phyloP scores from a whole-genome alignment of 2,113 vertebrate species.

The Odocoileus hemionus region DNA sequence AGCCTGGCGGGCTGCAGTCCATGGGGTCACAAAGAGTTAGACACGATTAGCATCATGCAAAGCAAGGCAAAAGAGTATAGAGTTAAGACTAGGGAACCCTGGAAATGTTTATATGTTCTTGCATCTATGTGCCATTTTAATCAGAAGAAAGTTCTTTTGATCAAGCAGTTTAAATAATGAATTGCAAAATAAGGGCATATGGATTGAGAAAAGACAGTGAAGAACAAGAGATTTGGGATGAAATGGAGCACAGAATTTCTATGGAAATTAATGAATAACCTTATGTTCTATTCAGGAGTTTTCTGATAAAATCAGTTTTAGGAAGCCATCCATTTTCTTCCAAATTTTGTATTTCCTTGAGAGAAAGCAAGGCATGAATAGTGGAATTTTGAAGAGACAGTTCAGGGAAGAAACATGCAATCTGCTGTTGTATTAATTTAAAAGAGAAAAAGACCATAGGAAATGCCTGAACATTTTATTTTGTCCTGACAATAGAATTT shows the following conservation, averaged over 20 bases:
- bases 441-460: not conserved
- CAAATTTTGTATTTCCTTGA: not conserved
- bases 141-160: constrained; percentile 51
- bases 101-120: not conserved
- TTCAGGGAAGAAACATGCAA: not conserved
- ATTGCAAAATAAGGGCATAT: not conserved
- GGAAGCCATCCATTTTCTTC: constrained; percentile 25
- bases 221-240: constrained; percentile 24
- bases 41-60: not conserved
- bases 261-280: constrained; percentile 56
- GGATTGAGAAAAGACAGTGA: not conserved
- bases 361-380: not conserved
- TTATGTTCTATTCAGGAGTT: constrained; percentile 20
- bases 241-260: constrained; percentile 19
- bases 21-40: not conserved
- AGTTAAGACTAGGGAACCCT: not conserved
- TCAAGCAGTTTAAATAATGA: constrained; percentile 35
- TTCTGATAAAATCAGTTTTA: constrained; percentile 51
- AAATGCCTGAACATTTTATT: not conserved
- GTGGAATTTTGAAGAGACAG: constrained; percentile 7
- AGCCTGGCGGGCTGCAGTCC: not conserved
- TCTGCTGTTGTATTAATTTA: not conserved
- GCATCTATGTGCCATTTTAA: not conserved
- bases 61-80: not conserved
- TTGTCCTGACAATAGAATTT: not conserved